Evolutionary conservation across 2,113 vertebrate genomes (phyloP), one percentile per base, ranked within the genome.

Genomic region (Canis aureus): DNA sequence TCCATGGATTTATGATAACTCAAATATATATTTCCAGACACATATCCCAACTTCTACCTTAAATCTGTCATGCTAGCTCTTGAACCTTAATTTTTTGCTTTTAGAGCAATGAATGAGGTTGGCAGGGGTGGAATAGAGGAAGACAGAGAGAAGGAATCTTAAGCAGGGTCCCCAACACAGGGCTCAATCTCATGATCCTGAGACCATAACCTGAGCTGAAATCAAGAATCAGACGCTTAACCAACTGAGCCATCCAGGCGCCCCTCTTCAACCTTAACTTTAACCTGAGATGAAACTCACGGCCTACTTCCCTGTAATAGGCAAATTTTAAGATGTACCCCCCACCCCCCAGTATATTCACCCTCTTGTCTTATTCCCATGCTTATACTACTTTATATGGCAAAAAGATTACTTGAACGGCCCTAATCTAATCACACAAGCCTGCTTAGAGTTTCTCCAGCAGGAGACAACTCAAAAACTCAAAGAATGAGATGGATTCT

Each of bases 1-100:
- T 81, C 64, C 22, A 57, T 13, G 29, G 32, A 82, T 51, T 89
- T 94, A 51, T 25, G 25, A 38, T 53, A 91, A 59, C 0, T 62
- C 73, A 81, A 78, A 95, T 35, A 78, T 8, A 7, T 32, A 60
- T 84, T 82, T 89, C 79, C 43, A 87, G 73, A 73, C 15, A 79
- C 29, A 64, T 6, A 67, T 71, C 16, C 16, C 43, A 94, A 82
- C n/a, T 73, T 93, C 51, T 64, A 73, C 25, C 51, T 94, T 49
- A 83, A 53, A 93, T 90, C 49, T 89, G 82, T 78, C 60, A 51
- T 78, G 13, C 43, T 96, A 79, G 53, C 73, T 92, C 78, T 84
- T 94, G 59, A 69, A 69, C 8, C 3, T n/a, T 69, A 69, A n/a
- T 69, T 35, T 69, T 69, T 11, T 20, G 17, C 67, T 7, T 43